Evolutionary conservation across 2,888 invertebrate genomes (phyloP), one percentile per base, ranked within the genome.

Genomic region (Eremobia ochroleuca): DNA sequence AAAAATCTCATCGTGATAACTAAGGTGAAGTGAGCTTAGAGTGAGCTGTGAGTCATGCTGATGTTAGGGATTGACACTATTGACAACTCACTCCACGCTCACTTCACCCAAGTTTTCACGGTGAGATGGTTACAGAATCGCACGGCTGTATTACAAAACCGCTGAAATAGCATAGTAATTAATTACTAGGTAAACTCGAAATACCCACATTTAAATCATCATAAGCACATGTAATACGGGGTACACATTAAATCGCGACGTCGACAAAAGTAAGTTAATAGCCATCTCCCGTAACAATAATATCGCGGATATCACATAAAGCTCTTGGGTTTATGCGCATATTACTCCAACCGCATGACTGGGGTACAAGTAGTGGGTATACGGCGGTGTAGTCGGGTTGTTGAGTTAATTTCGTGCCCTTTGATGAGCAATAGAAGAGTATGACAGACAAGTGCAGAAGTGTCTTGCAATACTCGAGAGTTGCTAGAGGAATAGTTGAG

Each of bases 311-410:
- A 91, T 90, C 91, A 89, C 91, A 89, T 93, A 92, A 91, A 92
- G 90, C 93, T 92, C 87, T 90, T 84, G 90, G 91, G 90, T 91
- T 93, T 92, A 93, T 91, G 88, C 86, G 88, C 88, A 87, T 90
- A 91, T 93, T 91, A 93, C 92, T 91, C 86, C 84, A 86, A 85
- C 90, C 89, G 72, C 87, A 73, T 66, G 31, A 65, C 77, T 77
- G 75, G 77, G 89, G 86, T 72, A 15, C 84, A 91, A 90, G 85
- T 83, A 61, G 87, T 77, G 81, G 76, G 83, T 69, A 37, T 9
- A 49, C 18, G 65, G 87, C 87, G 86, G 59, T 77, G 55, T 77
- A 52, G 67, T 59, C 49, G 21, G 6, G 15, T 8, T 31, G 61
- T 62, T 65, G 49, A 34, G 49, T 61, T 77, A 82, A 80, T 70